Base-by-base conservation (phyloP, 2,888 invertebrate genomes). In the Deilephila elpenor region DNA sequence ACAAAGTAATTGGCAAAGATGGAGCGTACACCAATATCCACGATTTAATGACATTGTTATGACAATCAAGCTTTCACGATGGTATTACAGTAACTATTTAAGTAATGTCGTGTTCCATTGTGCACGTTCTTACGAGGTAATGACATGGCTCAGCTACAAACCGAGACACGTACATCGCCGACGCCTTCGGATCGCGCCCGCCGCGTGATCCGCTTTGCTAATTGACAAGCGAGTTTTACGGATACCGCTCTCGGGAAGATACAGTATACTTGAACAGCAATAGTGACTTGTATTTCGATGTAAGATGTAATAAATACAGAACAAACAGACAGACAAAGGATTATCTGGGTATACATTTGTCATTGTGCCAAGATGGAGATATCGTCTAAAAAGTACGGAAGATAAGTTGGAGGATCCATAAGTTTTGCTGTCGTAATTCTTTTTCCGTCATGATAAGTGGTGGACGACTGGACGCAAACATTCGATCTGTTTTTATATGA, bases 391-490 rank as follows among this genome's bases (percentile, higher is more conserved):
- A 62, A 6, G n/a, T 62, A 32, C 61, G 61, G 32, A 62, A 62
- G 61, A 62, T 62, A 62, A 62, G 34, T 62, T 7, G 25, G 60
- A 60, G 60, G 29, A 60, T 17, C 60, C 17, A 60, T 32, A 60
- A 60, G 29, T 29, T 60, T 32, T 29, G 14, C 60, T 17, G 14
- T 60, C 29, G 60, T 32, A 44, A 14, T 44, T 44, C 44, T 1
- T 32, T 29, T 29, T 4, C 25, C 25, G 59, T 7, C 59, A 59
- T 20, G n/a, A 20, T 20, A 59, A 59, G 37, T 37, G 37, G 37
- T 37, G 44, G 44, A 44, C 44, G 44, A 11, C 44, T 44, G 44
- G 44, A 11, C 44, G 14, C 44, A 44, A 44, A 44, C 44, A 44
- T 44, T 44, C 14, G 44, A 44, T 44, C 4, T 44, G 44, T 44